These are phyloP conservation scores for Mungos mungo DNA, from an alignment of 2,113 vertebrate genomes.

Conservation along the genomic window DNA sequence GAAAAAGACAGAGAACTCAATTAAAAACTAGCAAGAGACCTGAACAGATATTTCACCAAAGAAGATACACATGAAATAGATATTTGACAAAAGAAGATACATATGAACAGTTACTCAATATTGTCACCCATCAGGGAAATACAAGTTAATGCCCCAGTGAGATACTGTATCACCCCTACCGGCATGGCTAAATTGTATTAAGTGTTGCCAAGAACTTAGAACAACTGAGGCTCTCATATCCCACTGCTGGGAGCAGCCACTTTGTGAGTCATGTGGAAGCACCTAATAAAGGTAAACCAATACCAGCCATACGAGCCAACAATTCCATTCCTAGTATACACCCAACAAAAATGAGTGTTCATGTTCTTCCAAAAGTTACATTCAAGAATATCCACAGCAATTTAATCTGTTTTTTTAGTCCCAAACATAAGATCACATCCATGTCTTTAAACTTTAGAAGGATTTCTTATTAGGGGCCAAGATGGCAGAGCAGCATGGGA, in stretches of 20 bases:
- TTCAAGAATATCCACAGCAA: neutral
- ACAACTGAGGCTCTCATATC: too few relatives aligned
- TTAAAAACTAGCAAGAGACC: neutral
- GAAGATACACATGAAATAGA: neutral
- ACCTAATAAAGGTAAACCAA: neutral
- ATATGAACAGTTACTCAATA: neutral
- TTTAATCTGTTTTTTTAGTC: too few relatives aligned
- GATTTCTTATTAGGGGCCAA: too few relatives aligned
- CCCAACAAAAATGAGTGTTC: neutral
- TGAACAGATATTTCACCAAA: neutral
- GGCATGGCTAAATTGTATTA: neutral
- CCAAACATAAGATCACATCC: neutral
- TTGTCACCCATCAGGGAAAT: neutral
- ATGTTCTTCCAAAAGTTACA: neutral
- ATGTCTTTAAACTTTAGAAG: neutral
- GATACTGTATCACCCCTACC: neutral
- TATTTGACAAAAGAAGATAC: neutral
- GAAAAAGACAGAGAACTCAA: neutral
- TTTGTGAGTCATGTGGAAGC: neutral
- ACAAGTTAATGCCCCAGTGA: neutral
- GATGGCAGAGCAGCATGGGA: too few relatives aligned
- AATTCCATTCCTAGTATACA: neutral
- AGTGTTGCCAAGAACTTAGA: neutral
- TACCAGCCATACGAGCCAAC: neutral
- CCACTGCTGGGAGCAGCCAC: neutral